Evolutionary conservation across 1,140 invertebrate genomes (phyloP).

Genomic region (Onthophagus taurus): DNA sequence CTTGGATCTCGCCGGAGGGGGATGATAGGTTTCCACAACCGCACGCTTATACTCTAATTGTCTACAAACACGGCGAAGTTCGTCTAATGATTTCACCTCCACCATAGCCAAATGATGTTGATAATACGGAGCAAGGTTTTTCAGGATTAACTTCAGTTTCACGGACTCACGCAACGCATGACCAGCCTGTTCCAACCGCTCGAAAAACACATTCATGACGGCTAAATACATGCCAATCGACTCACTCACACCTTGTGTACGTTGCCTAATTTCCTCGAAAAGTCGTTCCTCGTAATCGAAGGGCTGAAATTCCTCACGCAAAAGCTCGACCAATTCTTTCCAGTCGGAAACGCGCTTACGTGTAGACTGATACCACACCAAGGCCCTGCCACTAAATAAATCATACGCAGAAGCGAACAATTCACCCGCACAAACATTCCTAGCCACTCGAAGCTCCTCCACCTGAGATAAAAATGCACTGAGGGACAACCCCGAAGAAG

Average conservation of each 20-base stretch:
- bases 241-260: constrained; percentile 28
- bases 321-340: not conserved
- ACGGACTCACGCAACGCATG: constrained; percentile 23
- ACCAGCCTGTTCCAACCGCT: constrained; percentile 18
- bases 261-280: constrained; percentile 23
- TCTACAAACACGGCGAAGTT: constrained; percentile 8
- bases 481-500: constrained; percentile 7
- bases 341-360: not conserved
- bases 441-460: constrained; percentile 20
- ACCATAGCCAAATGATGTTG: constrained; percentile 17
- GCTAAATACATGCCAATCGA: constrained; percentile 24
- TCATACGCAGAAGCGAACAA: constrained; percentile 13
- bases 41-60: too few species aligned
- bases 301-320: constrained; percentile 19
- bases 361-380: not conserved
- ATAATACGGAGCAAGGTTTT: constrained; percentile 29
- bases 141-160: constrained; percentile 24
- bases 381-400: constrained; percentile 1
- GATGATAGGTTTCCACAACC: too few species aligned
- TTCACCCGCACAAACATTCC: constrained; percentile 17
- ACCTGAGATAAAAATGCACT: constrained; percentile 25
- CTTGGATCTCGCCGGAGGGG: too few species aligned
- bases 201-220: constrained; percentile 30
- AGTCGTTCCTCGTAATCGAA: constrained; percentile 27
- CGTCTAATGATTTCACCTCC: constrained; percentile 3